Evolutionary conservation across 2,113 vertebrate genomes (phyloP), one percentile per base, ranked within the genome.

Genomic region (Brachyhypopomus occidentalis): DNA sequence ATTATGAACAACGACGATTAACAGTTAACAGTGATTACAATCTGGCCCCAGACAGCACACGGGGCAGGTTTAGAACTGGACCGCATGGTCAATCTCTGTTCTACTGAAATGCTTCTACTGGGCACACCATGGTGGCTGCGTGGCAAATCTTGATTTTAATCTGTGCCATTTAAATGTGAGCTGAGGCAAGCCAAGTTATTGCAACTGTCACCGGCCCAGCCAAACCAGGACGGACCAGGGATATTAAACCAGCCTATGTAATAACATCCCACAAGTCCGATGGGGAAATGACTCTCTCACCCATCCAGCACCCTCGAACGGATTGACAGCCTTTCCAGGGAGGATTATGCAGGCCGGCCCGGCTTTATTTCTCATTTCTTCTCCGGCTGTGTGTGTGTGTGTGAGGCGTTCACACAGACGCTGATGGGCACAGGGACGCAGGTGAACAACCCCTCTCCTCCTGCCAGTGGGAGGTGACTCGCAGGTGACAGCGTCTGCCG

Each of bases 291-390:
- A 86, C 62, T 59, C 62, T 76, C 62, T 64, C 52, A 67, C 72
- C 4, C 36, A 63, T 79, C 83, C 88, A 88, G 81, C 88, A 89
- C 89, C 52, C 77, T 89, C 84, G n/a, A 66, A 79, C 76, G 88
- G 81, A 81, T 79, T 41, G 82, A 88, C 71, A 86, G 27, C 67
- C 72, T 83, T 6, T 88, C 87, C 84, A 72, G 59, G 80, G 87
- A 67, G 84, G 89, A 89, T 82, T 86, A 82, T n/a, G 45, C 72
- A 45, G 63, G 25, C 22, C 78, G 82, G 80, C 64, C 85, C 85
- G 70, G 76, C 79, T 91, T 85, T 86, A 71, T 84, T 85, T 86
- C 86, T 86, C 0, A 72, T 86, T 92, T 89, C 62, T 80, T 90
- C 88, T 86, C 83, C 87, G 88, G 82, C 84, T 60, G 72, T 25